Base-by-base conservation (phyloP, 2,888 invertebrate genomes). In the Metacarcinus magister region DNA sequence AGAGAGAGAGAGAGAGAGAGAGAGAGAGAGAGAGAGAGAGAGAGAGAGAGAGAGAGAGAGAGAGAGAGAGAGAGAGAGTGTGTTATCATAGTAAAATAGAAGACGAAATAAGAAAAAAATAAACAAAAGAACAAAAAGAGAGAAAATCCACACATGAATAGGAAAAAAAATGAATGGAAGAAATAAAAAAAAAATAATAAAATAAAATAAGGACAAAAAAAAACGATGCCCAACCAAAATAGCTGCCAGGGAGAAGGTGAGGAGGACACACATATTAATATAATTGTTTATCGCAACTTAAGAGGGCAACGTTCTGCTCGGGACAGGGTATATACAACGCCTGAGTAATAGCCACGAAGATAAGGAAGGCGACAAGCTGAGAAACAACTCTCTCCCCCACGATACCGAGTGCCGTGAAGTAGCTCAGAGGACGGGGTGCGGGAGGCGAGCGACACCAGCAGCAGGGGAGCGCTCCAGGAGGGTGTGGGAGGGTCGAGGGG, bases 21-120 rank as follows among this genome's bases (percentile, higher is more conserved):
- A 91, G 91, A 46, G 91, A 91, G 91, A n/a, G 91, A n/a, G n/a
- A n/a, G 91, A 46, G n/a, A 46, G 91, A 91, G 46, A 46, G 91
- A 91, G 46, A 46, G 91, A 91, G 46, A 46, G 91, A 91, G 39
- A 39, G 91, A 44, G 46, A 91, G 48, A 91, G 91, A 91, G 91
- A 91, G 46, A 46, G 91, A 91, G 44, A 44, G 91, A 16, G 91
- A 44, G 7, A 46, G n/a, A 23, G 39, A 39, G 39, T 1, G 39
- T 1, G 39, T 39, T 39, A 39, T 39, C 39, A 39, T 3, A 87
- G 39, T 2, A 13, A 87, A 10, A 39, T 3, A 87, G 39, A 39
- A 87, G 87, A 39, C 13, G 19, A 13, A 32, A 39, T 39, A 28
- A 48, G 19, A 23, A 3, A 43, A 43, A 91, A n/a, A n/a, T 13